A percentile compares a stretch with the other conserved stretches of the same genome.
Evolutionary conservation across 2,797 vertebrate species (phyloP).

Genomic region (Sebastes itinus): DNA sequence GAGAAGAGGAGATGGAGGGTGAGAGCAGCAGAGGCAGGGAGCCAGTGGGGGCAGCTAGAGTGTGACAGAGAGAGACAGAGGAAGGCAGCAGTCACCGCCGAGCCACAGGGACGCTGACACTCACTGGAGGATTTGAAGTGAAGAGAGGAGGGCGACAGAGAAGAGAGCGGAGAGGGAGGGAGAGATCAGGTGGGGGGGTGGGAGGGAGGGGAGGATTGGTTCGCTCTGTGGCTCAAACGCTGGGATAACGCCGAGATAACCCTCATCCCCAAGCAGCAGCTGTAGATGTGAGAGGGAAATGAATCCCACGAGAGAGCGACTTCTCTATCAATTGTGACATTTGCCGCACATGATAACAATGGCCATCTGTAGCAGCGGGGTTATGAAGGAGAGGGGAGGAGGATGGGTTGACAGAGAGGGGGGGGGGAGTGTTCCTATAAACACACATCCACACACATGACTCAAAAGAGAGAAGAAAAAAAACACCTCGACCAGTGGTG

Average conservation of each 20-base stretch:
- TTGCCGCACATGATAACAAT: constrained; percentile 94
- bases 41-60: constrained; percentile 68
- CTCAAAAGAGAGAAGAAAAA: constrained; percentile 7
- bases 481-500: constrained; percentile 74
- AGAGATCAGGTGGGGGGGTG: constrained; percentile 64
- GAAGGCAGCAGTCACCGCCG: constrained; percentile 67
- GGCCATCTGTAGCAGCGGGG: constrained; percentile 88
- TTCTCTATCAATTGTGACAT: constrained; percentile 93
- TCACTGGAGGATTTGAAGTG: constrained; percentile 87
- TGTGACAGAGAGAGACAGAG: constrained; percentile 73
- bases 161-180: constrained; percentile 51
- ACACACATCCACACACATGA: constrained; percentile 43
- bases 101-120: constrained; percentile 87
- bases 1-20: constrained; percentile 53
- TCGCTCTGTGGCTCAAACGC: constrained; percentile 58
- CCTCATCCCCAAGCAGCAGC: constrained; percentile 83
- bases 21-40: constrained; percentile 65
- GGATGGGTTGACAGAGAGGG: constrained; percentile 9
- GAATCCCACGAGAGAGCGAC: constrained; percentile 85
- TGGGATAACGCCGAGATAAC: constrained; percentile 80
- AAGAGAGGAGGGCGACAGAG: constrained; percentile 72
- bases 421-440: constrained; percentile 61
- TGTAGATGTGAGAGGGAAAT: constrained; percentile 80
- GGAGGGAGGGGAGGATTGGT: constrained; percentile 55
- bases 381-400: constrained; percentile 28